Base-by-base conservation (phyloP, 2,888 invertebrate genomes). In the Nasonia oneida region DNA sequence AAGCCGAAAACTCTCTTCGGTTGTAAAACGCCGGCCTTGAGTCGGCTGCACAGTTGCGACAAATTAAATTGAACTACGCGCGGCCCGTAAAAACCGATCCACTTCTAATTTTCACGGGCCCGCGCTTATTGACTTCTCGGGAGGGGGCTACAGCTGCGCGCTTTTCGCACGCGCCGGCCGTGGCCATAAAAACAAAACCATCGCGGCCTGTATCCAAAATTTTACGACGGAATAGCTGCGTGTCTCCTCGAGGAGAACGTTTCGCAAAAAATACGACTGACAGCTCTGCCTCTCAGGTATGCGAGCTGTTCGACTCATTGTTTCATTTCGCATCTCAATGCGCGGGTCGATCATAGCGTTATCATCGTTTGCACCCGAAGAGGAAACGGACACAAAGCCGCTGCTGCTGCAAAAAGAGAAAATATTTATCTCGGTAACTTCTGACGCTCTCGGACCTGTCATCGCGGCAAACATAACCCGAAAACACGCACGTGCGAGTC, bases 71-170 rank as follows among this genome's bases (percentile, higher is more conserved):
- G 61, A 61, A 23, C 61, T 3, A 12, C 61, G 81, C 12, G 14
- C 12, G 87, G 88, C 90, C 87, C 88, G 90, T 90, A 90, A 91
- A 90, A 90, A 89, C 89, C 89, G 90, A 88, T 90, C 90, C 87
- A 90, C 90, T 91, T 91, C 91, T 90, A 89, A 90, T 90, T 88
- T 78, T 80, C 79, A 42, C 39, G 42, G 47, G 29, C 14, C 6
- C 6, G 29, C 29, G 29, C 76, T 77, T 89, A 85, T 90, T 90
- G 89, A 91, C 90, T 90, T 90, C 37, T 67, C 61, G 8, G n/a
- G 29, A 29, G 29, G 1, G 29, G 39, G 39, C 70, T 15, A n/a
- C n/a, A 29, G 61, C 3, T 12, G 29, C 57, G 14, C 33, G n/a
- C 39, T 23, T 42, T 39, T 47, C 42, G 15, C 33, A n/a, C 42